These are phyloP conservation scores for Pseudomyrmex sp. DNA, from an alignment of 1,140 invertebrate species.

Conservation along the genomic window DNA sequence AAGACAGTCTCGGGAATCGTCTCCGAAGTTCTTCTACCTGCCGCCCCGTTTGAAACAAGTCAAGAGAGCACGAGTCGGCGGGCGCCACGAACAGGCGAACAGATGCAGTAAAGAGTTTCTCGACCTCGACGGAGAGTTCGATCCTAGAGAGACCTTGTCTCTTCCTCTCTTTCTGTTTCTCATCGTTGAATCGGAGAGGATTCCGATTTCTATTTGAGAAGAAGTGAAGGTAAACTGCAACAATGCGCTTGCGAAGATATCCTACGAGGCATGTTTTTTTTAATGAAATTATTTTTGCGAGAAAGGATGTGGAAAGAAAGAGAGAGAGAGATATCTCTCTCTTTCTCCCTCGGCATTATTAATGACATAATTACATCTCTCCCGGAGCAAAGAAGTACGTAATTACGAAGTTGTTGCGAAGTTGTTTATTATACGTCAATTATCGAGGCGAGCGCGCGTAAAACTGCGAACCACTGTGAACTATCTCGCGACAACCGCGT, in stretches of 20 bases:
- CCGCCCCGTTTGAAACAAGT: slow-evolving; percentile 23
- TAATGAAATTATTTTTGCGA: background rate
- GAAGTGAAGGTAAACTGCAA: background rate
- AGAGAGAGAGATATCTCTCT: too few relatives aligned
- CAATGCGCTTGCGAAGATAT: background rate
- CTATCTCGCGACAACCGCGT: slow-evolving; percentile 67
- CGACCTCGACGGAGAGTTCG: slow-evolving; percentile 41
- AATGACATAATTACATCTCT: background rate
- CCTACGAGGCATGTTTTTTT: background rate
- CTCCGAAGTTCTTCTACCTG: slow-evolving; percentile 17
- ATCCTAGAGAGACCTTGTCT: slow-evolving; percentile 14
- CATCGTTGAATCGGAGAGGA: background rate
- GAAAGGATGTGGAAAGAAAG: too few relatives aligned
- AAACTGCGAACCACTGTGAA: slow-evolving; percentile 65
- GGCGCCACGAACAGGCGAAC: slow-evolving; percentile 44
- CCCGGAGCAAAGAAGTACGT: background rate
- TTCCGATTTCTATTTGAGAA: background rate
- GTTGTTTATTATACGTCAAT: slow-evolving; percentile 15
- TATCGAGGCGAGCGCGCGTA: slow-evolving; percentile 15
- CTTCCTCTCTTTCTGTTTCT: slow-evolving; percentile 37
- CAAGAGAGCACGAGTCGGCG: slow-evolving; percentile 30
- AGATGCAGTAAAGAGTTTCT: slow-evolving; percentile 58
- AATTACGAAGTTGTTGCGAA: background rate
- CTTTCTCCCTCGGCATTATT: background rate
- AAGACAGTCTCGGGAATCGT: background rate